Conservation (phyloP, 2,888 invertebrate species). For the Parnassius apollo region DNA sequence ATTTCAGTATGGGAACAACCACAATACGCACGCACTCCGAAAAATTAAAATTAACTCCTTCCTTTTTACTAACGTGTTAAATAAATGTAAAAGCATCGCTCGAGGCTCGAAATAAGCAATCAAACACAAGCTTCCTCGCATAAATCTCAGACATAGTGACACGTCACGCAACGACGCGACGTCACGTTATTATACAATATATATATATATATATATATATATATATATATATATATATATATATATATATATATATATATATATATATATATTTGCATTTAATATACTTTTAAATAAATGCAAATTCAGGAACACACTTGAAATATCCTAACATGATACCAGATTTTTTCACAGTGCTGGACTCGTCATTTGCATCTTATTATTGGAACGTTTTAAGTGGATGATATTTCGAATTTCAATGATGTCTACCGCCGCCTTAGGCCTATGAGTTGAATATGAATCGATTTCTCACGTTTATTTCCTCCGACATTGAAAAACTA, state of each 20-base stretch:
- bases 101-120: background rate
- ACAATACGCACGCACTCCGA: too few species aligned
- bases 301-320: conserved; percentile 64
- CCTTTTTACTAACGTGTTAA: too few species aligned
- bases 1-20: too few species aligned
- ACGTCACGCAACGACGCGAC: conserved; percentile 49
- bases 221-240: too few species aligned
- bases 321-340: conserved; percentile 57
- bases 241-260: too few species aligned
- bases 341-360: conserved; percentile 58
- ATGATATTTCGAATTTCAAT: conserved; percentile 72
- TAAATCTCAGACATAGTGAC: background rate
- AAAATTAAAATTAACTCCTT: too few species aligned
- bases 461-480: conserved; percentile 59
- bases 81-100: too few species aligned
- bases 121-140: background rate
- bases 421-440: conserved; percentile 53
- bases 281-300: conserved; percentile 76
- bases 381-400: conserved; percentile 65
- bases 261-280: too few species aligned
- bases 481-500: conserved; percentile 17
- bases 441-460: conserved; percentile 60
- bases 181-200: conserved; percentile 76
- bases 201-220: too few species aligned
- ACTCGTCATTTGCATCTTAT: conserved; percentile 73